Base-by-base conservation (phyloP, 2,888 invertebrate species). In the Mythimna lalbum region DNA sequence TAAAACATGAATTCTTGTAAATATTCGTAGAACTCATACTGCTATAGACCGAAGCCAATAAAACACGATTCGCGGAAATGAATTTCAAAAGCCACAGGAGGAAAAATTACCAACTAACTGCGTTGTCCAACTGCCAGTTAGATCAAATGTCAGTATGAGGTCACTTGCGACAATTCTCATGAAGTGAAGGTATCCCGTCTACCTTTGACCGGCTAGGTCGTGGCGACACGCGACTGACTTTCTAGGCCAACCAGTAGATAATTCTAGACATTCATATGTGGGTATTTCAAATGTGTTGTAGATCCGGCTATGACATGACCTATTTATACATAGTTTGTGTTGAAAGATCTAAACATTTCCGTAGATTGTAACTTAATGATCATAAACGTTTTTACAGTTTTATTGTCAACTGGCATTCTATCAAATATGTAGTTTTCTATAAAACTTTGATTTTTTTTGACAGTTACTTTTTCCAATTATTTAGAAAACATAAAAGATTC, bases 141-240 rank as follows among this genome's bases (percentile, higher is more conserved):
- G 81, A 74, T 80, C 68, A 69, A 76, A 81, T 76, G 61, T 77
- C 73, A 55, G 31, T 76, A 78, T 82, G 84, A 92, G 90, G 89
- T 90, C 87, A 83, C 75, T 81, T 73, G 74, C 84, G 81, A 84
- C 84, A 84, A 88, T 89, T 88, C 89, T 88, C 89, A 80, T 86
- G 88, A 86, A 94, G 94, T 92, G 93, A 94, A 94, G 89, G 94
- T 86, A 82, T 89, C 89, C 88, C 78, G 90, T 86, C 88, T 85
- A 93, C 93, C 94, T 94, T 91, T 95, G 94, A 94, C 92, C 92
- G 88, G 79, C 90, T 92, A 78, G 83, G 92, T 79, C 78, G 73
- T 74, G 91, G 91, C 91, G 86, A 73, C 88, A 91, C 87, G 82
- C 86, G 82, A 74, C 73, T 90, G 90, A 82, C 88, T 94, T 94